Evolutionary conservation across 1,140 invertebrate species (phyloP), one percentile per base, ranked within the genome.

Genomic region (Schlechtendalia chinensis): DNA sequence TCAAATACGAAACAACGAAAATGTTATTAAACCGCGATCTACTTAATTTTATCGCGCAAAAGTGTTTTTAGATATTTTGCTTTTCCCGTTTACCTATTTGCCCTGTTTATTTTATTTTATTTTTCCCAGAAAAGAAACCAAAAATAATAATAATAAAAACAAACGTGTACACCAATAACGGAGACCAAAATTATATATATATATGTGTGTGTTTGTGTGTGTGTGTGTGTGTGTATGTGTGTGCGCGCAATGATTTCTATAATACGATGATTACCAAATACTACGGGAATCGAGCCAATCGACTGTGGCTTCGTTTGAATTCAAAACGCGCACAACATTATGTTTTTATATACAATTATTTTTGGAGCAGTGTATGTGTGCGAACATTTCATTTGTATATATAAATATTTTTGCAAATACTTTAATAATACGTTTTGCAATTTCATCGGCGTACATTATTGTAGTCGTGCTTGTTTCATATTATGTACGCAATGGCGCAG

Each of bases 311-410:
- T 39, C 11, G 39, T 67, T 67, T 67, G 22, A 45, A 67, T 67
- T 67, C 63, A 67, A 45, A 67, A 67, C 63, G 6, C 19, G n/a
- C n/a, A 45, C 3, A 22, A 22, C 29, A 65, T 67, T 67, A 11
- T 22, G 32, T 45, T 67, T 22, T 67, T 67, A 67, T 39, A 8
- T 45, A 45, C 63, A 14, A 67, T 67, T 67, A 67, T 24, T 67
- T 47, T 22, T 67, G 11, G 45, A 5, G 29, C 22, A 5, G 39
- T 6, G 12, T 67, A 45, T 32, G n/a, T 45, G 19, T n/a, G 39
- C n/a, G 19, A 45, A 11, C 19, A 14, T 12, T 45, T 32, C 45
- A 22, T 32, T 67, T 67, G 22, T 5, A 67, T 45, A 45, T 67
- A 45, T 65, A 39, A 6, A 45, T n/a, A 5, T 45, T 67, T 47